Percentiles rank a stretch among this genome's conserved stretches.
These are phyloP conservation scores for Limosa lapponica DNA, from an alignment of 2,797 vertebrate genomes.

Conservation along the genomic window DNA sequence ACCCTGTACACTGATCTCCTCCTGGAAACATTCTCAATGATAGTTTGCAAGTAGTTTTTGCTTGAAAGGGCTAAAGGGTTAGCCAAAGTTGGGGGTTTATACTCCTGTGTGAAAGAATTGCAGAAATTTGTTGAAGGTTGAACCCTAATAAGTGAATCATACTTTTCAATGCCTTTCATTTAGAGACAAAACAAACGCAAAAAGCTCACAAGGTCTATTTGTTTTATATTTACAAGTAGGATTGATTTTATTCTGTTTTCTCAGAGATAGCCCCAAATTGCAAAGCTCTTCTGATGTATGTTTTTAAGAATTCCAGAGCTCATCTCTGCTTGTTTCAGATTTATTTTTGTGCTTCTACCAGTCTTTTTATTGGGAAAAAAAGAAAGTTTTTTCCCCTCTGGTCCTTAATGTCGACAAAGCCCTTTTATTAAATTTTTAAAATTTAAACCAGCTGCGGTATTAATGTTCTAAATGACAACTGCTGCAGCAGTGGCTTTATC, in stretches of 20 bases:
- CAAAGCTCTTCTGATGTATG: not conserved
- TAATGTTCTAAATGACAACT: constrained; percentile 31
- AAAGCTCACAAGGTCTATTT: not conserved
- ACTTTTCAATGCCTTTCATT: not conserved
- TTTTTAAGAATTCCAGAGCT: constrained; percentile 18
- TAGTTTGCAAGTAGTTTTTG: not conserved
- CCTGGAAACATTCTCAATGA: not conserved
- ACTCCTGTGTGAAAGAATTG: not conserved
- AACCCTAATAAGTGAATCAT: not conserved
- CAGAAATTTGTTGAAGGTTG: not conserved
- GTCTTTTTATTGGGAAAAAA: not conserved
- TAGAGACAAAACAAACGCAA: not conserved
- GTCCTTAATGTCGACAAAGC: not conserved
- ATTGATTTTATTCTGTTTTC: not conserved
- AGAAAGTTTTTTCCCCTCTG: not conserved
- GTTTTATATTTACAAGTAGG: not conserved
- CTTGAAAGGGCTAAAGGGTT: not conserved
- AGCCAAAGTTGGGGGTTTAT: not conserved
- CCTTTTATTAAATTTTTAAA: not conserved
- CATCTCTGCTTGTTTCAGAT: not conserved
- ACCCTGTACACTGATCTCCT: not conserved
- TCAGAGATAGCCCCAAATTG: not conserved
- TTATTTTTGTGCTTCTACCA: not conserved
- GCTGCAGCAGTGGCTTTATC: not conserved
- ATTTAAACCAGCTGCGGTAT: constrained; percentile 36